Percentiles rank a stretch among this genome's conserved stretches.
Conservation (phyloP, 2,113 vertebrate species). For the Oreochromis tanganicae region DNA sequence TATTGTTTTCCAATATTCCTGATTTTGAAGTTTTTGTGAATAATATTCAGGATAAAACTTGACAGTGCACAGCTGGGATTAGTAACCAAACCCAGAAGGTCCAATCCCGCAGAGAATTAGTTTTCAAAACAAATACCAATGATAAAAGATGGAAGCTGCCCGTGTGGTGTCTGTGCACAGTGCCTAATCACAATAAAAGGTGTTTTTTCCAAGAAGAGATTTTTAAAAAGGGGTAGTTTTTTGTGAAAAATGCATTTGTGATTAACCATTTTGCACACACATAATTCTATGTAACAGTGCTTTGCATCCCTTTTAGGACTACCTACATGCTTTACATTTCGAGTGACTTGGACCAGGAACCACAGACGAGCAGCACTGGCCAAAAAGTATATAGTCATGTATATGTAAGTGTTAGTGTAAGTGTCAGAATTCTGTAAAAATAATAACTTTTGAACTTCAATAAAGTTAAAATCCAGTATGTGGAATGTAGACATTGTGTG, state of each 20-base stretch:
- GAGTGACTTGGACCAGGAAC: not conserved
- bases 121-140: not conserved
- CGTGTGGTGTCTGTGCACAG: not conserved
- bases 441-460: not conserved
- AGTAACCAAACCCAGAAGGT: not conserved
- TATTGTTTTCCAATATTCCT: not conserved
- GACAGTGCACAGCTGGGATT: not conserved
- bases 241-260: not conserved
- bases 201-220: not conserved
- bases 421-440: not conserved
- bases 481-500: not conserved
- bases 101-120: fast-evolving
- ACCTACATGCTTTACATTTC: not conserved
- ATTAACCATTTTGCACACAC: not conserved
- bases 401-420: not conserved
- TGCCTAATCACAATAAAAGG: not conserved
- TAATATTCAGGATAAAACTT: not conserved
- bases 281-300: not conserved
- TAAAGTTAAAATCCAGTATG: not conserved
- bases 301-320: not conserved
- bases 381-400: fast-evolving
- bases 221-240: not conserved
- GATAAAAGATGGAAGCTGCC: not conserved
- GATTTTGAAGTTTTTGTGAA: not conserved
- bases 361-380: not conserved